phyloP scores from a whole-genome alignment of 37 sponge, comb jelly and placozoan genomes.

The Mnemiopsis leidyi region DNA sequence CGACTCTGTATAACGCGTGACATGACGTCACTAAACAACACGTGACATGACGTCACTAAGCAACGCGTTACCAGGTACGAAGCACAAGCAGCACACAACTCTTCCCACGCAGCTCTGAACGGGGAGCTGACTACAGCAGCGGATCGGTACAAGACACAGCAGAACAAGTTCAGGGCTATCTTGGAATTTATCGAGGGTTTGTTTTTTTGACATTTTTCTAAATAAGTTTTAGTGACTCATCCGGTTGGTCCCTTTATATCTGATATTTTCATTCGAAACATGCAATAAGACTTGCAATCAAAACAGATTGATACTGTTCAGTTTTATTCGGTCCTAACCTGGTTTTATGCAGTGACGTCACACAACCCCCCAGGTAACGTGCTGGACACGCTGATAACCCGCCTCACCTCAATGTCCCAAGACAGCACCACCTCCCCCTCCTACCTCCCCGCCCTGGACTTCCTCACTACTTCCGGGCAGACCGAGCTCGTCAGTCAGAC shows the following conservation, averaged over 20 bases:
- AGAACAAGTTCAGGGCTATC: conserved; percentile 60
- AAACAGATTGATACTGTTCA: no score
- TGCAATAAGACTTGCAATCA: no score
- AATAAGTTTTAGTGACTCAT: no score
- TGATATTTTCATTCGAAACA: no score
- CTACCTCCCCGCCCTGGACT: conserved; percentile 62
- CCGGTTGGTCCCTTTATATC: no score
- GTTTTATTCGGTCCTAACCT: no score
- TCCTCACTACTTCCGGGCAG: conserved; percentile 37
- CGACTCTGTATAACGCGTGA: no score
- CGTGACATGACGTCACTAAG: no score
- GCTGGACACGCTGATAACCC: conserved; percentile 36
- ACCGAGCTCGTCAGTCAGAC: conserved; percentile 36
- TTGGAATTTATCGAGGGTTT: conserved; percentile 50
- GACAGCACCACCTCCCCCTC: not conserved
- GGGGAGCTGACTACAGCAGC: not conserved
- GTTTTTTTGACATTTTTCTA: no score
- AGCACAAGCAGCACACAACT: conserved; percentile 60
- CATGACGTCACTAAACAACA: no score
- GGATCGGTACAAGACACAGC: conserved; percentile 56
- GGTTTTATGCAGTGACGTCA: no score
- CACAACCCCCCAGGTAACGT: conserved; percentile 64
- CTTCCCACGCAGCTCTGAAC: conserved; percentile 33
- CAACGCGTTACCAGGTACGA: conserved; percentile 31
- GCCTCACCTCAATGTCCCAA: not conserved